Evolutionary conservation across 2,113 vertebrate species (phyloP).

Genomic region (Turnix velox): DNA sequence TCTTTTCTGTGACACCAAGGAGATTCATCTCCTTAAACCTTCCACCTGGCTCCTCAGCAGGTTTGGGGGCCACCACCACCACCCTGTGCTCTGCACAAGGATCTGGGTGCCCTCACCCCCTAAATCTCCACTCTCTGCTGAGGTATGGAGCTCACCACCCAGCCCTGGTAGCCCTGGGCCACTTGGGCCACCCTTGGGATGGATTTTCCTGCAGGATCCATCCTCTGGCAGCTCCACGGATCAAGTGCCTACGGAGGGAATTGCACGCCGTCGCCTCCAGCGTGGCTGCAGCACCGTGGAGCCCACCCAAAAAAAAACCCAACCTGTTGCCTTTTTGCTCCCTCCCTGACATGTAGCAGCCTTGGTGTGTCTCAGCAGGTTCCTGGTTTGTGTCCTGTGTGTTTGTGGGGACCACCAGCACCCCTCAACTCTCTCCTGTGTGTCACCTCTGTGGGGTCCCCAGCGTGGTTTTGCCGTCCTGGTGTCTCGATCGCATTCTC

Average conservation of each 20-base stretch:
- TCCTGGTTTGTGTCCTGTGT: neutral
- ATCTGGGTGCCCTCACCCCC: neutral
- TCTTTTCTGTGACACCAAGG: fast-evolving
- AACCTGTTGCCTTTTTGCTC: neutral
- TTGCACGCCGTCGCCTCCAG: neutral
- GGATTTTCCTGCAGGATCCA: neutral
- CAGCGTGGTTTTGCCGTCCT: fast-evolving
- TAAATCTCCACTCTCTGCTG: neutral
- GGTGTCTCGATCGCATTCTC: neutral
- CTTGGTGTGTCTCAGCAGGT: neutral
- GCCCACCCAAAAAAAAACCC: fast-evolving
- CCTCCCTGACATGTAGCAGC: neutral
- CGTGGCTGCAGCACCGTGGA: neutral
- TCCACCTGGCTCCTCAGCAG: neutral
- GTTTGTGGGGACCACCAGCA: neutral
- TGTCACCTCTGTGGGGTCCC: neutral
- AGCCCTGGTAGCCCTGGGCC: fast-evolving
- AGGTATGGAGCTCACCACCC: neutral
- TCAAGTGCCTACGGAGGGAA: slow-evolving; percentile 61
- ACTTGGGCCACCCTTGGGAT: neutral
- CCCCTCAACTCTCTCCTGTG: neutral
- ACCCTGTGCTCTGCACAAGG: neutral
- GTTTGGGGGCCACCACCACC: fast-evolving
- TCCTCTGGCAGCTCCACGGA: neutral
- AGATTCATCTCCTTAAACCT: neutral